Evolutionary conservation across 2,113 vertebrate genomes (phyloP), one percentile per base, ranked within the genome.

Genomic region (Neodontobutis hainanensis): DNA sequence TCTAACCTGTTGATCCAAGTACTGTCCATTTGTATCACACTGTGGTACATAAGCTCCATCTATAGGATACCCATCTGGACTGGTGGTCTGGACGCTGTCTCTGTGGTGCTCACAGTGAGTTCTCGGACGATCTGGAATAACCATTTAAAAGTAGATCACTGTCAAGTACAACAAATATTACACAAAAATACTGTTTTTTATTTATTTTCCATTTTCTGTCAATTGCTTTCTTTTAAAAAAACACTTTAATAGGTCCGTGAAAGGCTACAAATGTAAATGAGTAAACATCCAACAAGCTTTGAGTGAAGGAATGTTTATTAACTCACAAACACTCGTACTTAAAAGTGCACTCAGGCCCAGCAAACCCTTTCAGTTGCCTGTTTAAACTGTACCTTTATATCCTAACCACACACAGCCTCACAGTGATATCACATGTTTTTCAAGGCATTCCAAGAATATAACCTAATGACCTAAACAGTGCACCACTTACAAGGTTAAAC

Each of bases 1-100:
- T 8, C 15, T 38, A 36, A 89, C 87, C 82, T 89, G 95, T 48
- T 91, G 79, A 0, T 93, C 66, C 11, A 61, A 77, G 75, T 94
- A 96, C 42, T 84, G 78, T 3, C 95, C 96, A 3, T 91, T 72
- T 0, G 89, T 88, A 0, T 95, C 94, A 0, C 95, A 96, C 55
- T 94, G 91, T 5, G 95, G 94, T 3, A 92, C 32, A n/a, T 91
- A 94, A 6, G 57, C 71, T 50, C 91, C 92, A 0, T 4, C 3
- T 0, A 78, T 16, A 1, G 72, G 70, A 9, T 83, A 38, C 0
- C 87, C 75, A 0, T 82, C 75, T 0, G 65, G 56, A 19, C 74
- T 61, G 27, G 50, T 69, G 16, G 81, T 70, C 61, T 86, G 75
- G 0, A 78, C 36, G 0, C 78, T 66, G 62, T 85, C 85, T 68